Evolutionary conservation across 1,140 invertebrate species (phyloP).

Genomic region (Drosophila quadrilineata): DNA sequence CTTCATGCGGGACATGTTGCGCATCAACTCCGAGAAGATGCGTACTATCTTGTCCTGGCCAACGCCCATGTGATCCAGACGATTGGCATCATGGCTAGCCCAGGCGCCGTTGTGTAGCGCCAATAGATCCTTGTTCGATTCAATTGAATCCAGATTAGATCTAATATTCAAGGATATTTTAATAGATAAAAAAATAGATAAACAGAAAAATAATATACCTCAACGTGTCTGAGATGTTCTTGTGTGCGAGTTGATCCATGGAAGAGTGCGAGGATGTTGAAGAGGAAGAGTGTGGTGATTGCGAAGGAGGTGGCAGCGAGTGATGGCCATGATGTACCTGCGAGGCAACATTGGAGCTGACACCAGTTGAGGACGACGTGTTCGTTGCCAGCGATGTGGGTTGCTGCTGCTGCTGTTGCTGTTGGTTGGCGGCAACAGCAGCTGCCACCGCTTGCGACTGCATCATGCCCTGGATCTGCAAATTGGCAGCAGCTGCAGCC

Average conservation of each 20-base stretch:
- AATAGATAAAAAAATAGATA: background rate
- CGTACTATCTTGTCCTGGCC: constrained; percentile 91
- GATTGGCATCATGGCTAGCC: constrained; percentile 72
- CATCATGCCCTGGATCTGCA: constrained; percentile 75
- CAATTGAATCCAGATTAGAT: constrained; percentile 77
- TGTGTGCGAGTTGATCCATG: constrained; percentile 66
- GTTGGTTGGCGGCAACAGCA: constrained; percentile 62
- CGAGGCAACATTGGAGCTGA: constrained; percentile 12
- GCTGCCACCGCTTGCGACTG: constrained; percentile 71
- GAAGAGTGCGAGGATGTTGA: constrained; percentile 76
- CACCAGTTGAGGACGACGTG: constrained; percentile 20
- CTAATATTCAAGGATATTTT: constrained; percentile 17
- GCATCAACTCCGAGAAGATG: constrained; percentile 91
- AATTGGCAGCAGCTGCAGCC: constrained; percentile 73
- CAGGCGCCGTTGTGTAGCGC: constrained; percentile 87
- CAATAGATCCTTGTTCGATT: constrained; percentile 86
- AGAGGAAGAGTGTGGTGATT: constrained; percentile 72
- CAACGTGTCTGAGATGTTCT: constrained; percentile 64
- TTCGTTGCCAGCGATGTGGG: constrained; percentile 18
- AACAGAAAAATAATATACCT: constrained; percentile 40
- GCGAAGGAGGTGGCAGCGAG: constrained; percentile 67
- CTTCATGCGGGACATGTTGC: constrained; percentile 92
- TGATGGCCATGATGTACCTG: constrained; percentile 61
- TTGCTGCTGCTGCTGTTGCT: constrained; percentile 40
- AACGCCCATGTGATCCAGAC: constrained; percentile 80